These are phyloP conservation scores for Melanostoma scalare DNA, from an alignment of 2,888 invertebrate species.

Conservation along the genomic window DNA sequence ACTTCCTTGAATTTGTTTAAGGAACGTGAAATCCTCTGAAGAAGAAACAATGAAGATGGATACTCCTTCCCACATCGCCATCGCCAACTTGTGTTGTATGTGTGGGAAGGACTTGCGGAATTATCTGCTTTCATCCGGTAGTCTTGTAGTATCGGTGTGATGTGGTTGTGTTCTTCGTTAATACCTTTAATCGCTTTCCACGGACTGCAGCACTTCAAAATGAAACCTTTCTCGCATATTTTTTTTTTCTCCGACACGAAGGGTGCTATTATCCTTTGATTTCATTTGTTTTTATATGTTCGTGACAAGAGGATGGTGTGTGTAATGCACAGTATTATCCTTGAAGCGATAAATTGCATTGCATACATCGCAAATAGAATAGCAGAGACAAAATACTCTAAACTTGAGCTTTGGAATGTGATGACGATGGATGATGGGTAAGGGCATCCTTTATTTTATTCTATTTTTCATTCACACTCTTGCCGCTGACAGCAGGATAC, in stretches of 20 bases:
- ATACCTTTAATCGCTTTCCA: constrained; percentile 64
- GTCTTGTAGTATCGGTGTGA: neutral
- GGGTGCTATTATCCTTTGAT: constrained; percentile 65
- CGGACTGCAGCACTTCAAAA: constrained; percentile 51
- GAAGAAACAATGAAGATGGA: constrained; percentile 34
- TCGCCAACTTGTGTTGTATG: neutral
- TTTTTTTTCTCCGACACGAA: constrained; percentile 16
- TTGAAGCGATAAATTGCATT: constrained; percentile 70
- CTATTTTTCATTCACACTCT: constrained; percentile 24
- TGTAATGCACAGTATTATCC: constrained; percentile 66
- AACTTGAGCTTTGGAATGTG: constrained; percentile 55
- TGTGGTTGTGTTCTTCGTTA: constrained; percentile 39
- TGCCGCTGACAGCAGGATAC: constrained; percentile 10
- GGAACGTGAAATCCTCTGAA: constrained; percentile 27
- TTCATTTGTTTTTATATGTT: constrained; percentile 60
- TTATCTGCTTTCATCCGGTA: constrained; percentile 46
- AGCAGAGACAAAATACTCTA: constrained; percentile 49
- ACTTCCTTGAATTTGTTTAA: constrained; percentile 18
- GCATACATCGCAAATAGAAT: constrained; percentile 54
- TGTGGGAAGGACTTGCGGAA: constrained; percentile 28
- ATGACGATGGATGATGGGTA: constrained; percentile 36
- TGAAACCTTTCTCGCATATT: constrained; percentile 42
- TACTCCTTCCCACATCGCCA: neutral
- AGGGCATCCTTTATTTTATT: constrained; percentile 22
- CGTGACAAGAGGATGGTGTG: constrained; percentile 52